phyloP scores from a whole-genome alignment of 1,140 invertebrate species.

The Calliphora vicina region DNA sequence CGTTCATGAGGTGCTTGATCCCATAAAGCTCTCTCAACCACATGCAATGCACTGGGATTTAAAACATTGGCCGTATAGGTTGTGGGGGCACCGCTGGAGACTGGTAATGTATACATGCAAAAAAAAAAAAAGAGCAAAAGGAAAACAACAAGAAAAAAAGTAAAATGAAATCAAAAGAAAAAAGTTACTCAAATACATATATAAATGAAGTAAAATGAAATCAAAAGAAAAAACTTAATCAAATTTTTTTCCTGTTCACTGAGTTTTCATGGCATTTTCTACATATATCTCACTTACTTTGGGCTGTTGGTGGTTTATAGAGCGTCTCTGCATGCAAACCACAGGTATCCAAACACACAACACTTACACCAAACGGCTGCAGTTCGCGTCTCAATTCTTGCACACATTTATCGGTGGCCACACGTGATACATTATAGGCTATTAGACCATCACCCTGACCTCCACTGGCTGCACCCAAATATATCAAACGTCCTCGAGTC shows the following conservation, averaged over 20 bases:
- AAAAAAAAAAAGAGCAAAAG: not conserved
- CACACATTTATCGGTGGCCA: slow-evolving; percentile 77
- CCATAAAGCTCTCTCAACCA: slow-evolving; percentile 60
- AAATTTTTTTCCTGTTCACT: not conserved
- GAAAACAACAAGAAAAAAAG: not conserved
- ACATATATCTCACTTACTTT: slow-evolving; percentile 63
- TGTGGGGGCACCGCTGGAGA: slow-evolving; percentile 54
- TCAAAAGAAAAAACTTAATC: not conserved
- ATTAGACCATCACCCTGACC: slow-evolving; percentile 65
- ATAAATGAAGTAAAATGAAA: slow-evolving; percentile 8
- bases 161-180: slow-evolving; percentile 16
- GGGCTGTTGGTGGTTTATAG: slow-evolving; percentile 67
- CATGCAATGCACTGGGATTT: slow-evolving; percentile 53
- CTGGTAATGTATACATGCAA: slow-evolving; percentile 43
- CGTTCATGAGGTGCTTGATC: slow-evolving; percentile 57
- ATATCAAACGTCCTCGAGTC: slow-evolving; percentile 69
- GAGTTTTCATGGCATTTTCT: slow-evolving; percentile 1
- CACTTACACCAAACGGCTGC: slow-evolving; percentile 73
- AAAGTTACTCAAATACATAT: not conserved
- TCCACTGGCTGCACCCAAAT: slow-evolving; percentile 65
- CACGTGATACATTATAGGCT: slow-evolving; percentile 73
- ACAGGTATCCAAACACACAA: slow-evolving; percentile 78
- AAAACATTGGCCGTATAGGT: slow-evolving; percentile 62
- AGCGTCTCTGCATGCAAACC: slow-evolving; percentile 72
- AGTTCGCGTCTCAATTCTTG: slow-evolving; percentile 74